Evolutionary conservation across 2,888 invertebrate genomes (phyloP).

Genomic region (Protonemura montana): DNA sequence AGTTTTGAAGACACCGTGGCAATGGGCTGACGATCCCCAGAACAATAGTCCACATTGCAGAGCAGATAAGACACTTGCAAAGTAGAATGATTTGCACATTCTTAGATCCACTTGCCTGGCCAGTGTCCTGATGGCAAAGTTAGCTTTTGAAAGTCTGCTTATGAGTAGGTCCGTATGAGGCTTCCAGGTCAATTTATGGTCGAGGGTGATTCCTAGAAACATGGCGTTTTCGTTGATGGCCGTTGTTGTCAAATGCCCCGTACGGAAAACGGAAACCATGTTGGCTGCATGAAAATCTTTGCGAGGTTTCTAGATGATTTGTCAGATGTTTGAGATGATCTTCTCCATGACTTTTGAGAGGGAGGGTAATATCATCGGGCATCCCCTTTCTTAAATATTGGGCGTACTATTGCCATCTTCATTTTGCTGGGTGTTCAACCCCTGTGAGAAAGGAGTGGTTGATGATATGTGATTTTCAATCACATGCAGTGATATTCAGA

Average conservation of each 20-base stretch:
- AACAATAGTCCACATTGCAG: too few relatives aligned
- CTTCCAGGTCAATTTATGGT: too few relatives aligned
- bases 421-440: not conserved
- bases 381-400: slow-evolving; percentile 17
- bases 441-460: slow-evolving; percentile 3
- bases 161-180: too few relatives aligned
- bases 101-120: not conserved
- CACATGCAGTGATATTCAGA: too few relatives aligned
- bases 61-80: not conserved
- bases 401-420: not conserved
- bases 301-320: not conserved
- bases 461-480: not conserved
- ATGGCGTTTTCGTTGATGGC: not conserved
- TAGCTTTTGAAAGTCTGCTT: not conserved
- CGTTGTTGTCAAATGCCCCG: not conserved
- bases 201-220: too few relatives aligned
- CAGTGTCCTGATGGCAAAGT: too few relatives aligned
- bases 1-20: not conserved
- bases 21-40: not conserved
- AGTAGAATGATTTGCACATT: not conserved
- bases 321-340: not conserved
- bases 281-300: not conserved
- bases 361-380: not conserved
- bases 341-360: slow-evolving; percentile 10
- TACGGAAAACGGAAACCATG: slow-evolving; percentile 20